Conservation (phyloP, 2,797 vertebrate species). For the Galaxias olidus region DNA sequence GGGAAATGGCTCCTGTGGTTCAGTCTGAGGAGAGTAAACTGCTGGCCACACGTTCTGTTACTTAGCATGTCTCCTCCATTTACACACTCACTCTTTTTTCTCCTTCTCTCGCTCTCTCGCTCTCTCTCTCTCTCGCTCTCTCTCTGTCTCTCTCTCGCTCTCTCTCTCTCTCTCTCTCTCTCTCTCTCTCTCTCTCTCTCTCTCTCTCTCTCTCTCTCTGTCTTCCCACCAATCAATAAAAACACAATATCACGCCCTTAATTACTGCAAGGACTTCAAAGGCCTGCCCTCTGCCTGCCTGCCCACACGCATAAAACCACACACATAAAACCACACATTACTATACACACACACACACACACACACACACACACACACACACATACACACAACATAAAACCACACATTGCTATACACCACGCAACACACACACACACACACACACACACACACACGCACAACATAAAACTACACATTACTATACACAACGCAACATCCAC, state of each 20-base stretch:
- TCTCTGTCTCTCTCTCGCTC: not conserved
- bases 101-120: not conserved
- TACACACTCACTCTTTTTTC: not conserved
- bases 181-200: not conserved
- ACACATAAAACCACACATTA: slow-evolving; percentile 17
- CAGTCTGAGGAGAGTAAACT: too few species aligned
- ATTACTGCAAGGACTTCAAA: slow-evolving; percentile 49
- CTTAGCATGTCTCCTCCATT: too few species aligned
- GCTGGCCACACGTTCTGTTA: not conserved
- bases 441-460: slow-evolving; percentile 28
- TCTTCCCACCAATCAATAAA: slow-evolving; percentile 51
- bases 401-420: not conserved
- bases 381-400: slow-evolving; percentile 20
- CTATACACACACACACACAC: not conserved
- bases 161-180: not conserved
- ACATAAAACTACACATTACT: slow-evolving; percentile 13
- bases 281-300: slow-evolving; percentile 7
- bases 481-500: not conserved
- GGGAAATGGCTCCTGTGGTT: too few species aligned
- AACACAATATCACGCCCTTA: slow-evolving; percentile 54
- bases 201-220: not conserved
- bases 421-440: slow-evolving; percentile 1
- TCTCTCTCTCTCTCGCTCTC: not conserved
- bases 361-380: slow-evolving; percentile 29
- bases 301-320: slow-evolving; percentile 9